Conservation (phyloP, 1,140 invertebrate species). For the Drosophila albomicans region DNA sequence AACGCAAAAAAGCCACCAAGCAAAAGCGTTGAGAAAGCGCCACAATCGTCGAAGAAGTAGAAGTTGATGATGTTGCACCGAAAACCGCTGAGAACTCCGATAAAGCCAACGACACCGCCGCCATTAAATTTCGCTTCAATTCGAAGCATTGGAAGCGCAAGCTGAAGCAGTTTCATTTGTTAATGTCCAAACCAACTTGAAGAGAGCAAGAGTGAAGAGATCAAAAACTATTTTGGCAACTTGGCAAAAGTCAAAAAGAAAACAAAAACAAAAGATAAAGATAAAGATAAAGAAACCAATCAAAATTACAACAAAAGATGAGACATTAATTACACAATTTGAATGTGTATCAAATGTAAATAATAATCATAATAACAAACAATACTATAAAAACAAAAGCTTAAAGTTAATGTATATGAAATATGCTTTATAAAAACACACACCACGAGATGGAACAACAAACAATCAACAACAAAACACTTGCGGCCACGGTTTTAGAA, state of each 20-base stretch:
- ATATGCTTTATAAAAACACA: conserved; percentile 69
- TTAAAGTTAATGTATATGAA: conserved; percentile 58
- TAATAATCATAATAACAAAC: conserved; percentile 37
- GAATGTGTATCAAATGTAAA: conserved; percentile 79
- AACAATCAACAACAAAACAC: conserved; percentile 24
- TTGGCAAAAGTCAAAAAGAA: not conserved
- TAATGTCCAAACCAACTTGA: conserved; percentile 54
- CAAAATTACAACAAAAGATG: conserved; percentile 52
- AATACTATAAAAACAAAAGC: conserved; percentile 9
- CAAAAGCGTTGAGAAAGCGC: conserved; percentile 77
- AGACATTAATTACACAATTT: conserved; percentile 71
- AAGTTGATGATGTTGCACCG: not conserved
- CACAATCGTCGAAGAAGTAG: not conserved
- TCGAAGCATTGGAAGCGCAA: conserved; percentile 76
- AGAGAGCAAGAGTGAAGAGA: conserved; percentile 12
- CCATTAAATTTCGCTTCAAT: conserved; percentile 75
- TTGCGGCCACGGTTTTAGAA: conserved; percentile 46
- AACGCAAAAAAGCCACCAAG: conserved; percentile 76
- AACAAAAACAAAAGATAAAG: conserved; percentile 12
- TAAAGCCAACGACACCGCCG: conserved; percentile 33
- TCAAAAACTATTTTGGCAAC: conserved; percentile 8
- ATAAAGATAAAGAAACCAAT: conserved; percentile 49
- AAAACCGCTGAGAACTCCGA: conserved; percentile 13
- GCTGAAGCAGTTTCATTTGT: conserved; percentile 66
- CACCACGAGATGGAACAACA: conserved; percentile 20